Base-by-base conservation (phyloP, 2,888 invertebrate genomes). In the Parapristionchus giblindavisi region DNA sequence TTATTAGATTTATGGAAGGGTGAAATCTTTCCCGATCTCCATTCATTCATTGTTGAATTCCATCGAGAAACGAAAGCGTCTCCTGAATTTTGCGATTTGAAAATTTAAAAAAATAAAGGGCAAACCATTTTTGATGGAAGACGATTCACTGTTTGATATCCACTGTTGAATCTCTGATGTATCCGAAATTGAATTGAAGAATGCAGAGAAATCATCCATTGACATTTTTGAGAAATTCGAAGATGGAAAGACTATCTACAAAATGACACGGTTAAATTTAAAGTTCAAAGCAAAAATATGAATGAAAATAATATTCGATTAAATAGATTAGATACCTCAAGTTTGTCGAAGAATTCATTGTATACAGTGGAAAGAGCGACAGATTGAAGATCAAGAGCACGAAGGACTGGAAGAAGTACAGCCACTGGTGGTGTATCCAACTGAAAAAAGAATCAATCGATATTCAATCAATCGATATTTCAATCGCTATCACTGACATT, bases 311-410 rank as follows among this genome's bases (percentile, higher is more conserved):
- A 11, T 14, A 61, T 54, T 24, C 6, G 24, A 27, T 24, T 54
- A 14, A n/a, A 27, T 54, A 6, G 8, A 58, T 21, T n/a, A 63
- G 4, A 11, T n/a, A 78, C 79, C 75, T 77, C 68, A 27, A 79
- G 27, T n/a, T 68, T 48, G n/a, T 77, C 77, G 27, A 83, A 77
- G 65, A 83, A 81, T 11, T 83, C 81, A 14, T 79, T 79, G 63
- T 80, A 83, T 0, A 80, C 73, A 0, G 77, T 71, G 11, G 83
- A 76, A 11, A 83, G 78, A 38, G 77, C 61, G 34, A 80, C 79
- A n/a, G 80, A 80, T 72, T 83, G 83, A 36, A 81, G 77, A 56
- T 83, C 83, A 32, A 83, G 65, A 0, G 77, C 80, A 29, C 81
- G 81, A 5, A 83, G 54, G 40, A 83, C 75, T 14, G 80, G 80